Conservation (phyloP, 2,113 vertebrate species). For the Embiotoca jacksoni region DNA sequence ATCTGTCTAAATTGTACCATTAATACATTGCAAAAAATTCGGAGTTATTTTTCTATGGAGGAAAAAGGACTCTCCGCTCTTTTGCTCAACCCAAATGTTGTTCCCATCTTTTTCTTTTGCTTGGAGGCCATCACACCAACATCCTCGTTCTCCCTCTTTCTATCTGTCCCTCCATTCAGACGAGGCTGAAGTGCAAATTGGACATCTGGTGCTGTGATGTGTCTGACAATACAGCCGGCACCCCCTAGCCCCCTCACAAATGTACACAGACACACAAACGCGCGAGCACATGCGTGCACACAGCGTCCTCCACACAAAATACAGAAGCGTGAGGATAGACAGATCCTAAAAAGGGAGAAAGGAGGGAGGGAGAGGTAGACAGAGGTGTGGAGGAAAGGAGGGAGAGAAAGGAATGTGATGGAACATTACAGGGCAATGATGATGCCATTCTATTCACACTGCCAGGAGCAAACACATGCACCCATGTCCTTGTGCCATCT, state of each 20-base stretch:
- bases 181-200: slow-evolving; percentile 87
- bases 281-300: slow-evolving; percentile 31
- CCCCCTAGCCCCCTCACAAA: slow-evolving; percentile 43
- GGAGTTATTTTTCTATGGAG: slow-evolving; percentile 6
- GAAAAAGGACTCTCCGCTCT: slow-evolving; percentile 37
- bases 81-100: slow-evolving; percentile 45
- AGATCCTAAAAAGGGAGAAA: slow-evolving; percentile 26
- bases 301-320: slow-evolving; percentile 28
- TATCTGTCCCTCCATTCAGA: slow-evolving; percentile 82
- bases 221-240: slow-evolving; percentile 76
- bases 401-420: slow-evolving; percentile 35
- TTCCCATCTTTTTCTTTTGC: slow-evolving; percentile 48
- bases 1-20: slow-evolving; percentile 13
- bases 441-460: slow-evolving; percentile 42
- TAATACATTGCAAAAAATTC: neutral
- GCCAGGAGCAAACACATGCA: slow-evolving; percentile 59
- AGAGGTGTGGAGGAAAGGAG: slow-evolving; percentile 19
- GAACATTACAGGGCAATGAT: slow-evolving; percentile 52
- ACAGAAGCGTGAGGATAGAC: slow-evolving; percentile 36
- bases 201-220: slow-evolving; percentile 86
- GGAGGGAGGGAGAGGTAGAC: slow-evolving; percentile 24
- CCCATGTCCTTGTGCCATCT: slow-evolving; percentile 53
- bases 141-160: slow-evolving; percentile 65
- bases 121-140: slow-evolving; percentile 72
- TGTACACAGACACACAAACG: slow-evolving; percentile 38